Evolutionary conservation across 2,888 invertebrate genomes (phyloP).

Genomic region (Fragum whitleyi): DNA sequence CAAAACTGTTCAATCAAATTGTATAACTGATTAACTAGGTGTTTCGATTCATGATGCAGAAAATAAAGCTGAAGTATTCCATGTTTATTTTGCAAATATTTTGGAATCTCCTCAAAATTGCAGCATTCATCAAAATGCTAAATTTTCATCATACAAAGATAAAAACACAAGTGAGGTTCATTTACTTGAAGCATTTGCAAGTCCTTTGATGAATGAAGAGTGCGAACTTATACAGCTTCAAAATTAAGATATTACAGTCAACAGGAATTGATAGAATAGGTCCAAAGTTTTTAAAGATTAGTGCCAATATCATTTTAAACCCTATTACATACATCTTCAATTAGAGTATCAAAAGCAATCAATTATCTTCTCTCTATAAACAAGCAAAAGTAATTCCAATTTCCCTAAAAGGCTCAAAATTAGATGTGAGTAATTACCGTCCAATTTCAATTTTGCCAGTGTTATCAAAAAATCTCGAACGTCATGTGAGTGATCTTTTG

Average conservation of each 20-base stretch:
- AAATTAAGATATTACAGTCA: background rate
- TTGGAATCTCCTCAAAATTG: too few species aligned
- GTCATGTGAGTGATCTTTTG: background rate
- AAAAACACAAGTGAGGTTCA: too few species aligned
- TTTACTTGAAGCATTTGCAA: too few species aligned
- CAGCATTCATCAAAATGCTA: too few species aligned
- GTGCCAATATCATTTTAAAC: background rate
- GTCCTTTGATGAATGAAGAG: background rate
- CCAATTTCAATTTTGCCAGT: background rate
- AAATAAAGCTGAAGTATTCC: too few species aligned
- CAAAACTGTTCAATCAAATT: too few species aligned
- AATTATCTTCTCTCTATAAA: background rate
- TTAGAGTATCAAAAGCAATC: background rate
- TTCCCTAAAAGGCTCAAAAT: background rate
- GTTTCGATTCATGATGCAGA: too few species aligned
- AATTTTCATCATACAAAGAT: too few species aligned
- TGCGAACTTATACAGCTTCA: background rate
- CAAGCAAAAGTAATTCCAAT: slow-evolving; percentile 22
- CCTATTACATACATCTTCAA: background rate
- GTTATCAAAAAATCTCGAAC: background rate
- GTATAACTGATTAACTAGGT: too few species aligned
- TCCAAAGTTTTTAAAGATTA: background rate
- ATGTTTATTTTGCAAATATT: too few species aligned
- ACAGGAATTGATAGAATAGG: background rate
- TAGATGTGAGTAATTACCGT: background rate